phyloP scores from a whole-genome alignment of 2,888 invertebrate genomes.

The Drosophila neoperkinsi region DNA sequence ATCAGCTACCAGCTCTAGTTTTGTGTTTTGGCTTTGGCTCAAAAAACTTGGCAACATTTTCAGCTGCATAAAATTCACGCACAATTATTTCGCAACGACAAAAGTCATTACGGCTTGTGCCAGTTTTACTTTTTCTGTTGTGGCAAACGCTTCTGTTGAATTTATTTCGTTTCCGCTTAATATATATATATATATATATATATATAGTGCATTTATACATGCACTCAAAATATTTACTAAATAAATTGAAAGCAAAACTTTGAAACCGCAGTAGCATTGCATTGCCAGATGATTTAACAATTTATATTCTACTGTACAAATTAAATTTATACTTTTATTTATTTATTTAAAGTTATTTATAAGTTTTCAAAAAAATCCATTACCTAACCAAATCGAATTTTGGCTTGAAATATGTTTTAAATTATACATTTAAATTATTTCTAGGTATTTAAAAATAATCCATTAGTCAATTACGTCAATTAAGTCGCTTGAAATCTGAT shows the following conservation, averaged over 20 bases:
- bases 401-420: not conserved
- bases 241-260: slow-evolving; percentile 13
- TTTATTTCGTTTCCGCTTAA: slow-evolving; percentile 68
- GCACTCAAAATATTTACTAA: slow-evolving; percentile 4
- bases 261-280: slow-evolving; percentile 16
- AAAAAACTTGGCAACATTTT: slow-evolving; percentile 44
- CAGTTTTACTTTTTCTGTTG: slow-evolving; percentile 29
- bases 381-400: not conserved
- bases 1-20: not conserved
- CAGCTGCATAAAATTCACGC: slow-evolving; percentile 67
- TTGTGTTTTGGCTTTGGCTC: slow-evolving; percentile 29
- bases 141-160: slow-evolving; percentile 64
- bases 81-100: slow-evolving; percentile 78
- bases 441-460: not conserved
- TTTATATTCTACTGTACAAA: not conserved
- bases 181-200: not conserved
- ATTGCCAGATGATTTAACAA: slow-evolving; percentile 10
- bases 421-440: not conserved
- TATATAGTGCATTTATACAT: not conserved
- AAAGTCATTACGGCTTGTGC: slow-evolving; percentile 73
- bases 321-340: not conserved
- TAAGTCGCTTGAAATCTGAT: slow-evolving; percentile 1
- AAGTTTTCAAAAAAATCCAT: not conserved
- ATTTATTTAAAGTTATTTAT: not conserved
- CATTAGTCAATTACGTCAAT: not conserved